These are phyloP conservation scores for Hemiscyllium ocellatum DNA, from an alignment of 2,113 vertebrate genomes.

Conservation along the genomic window DNA sequence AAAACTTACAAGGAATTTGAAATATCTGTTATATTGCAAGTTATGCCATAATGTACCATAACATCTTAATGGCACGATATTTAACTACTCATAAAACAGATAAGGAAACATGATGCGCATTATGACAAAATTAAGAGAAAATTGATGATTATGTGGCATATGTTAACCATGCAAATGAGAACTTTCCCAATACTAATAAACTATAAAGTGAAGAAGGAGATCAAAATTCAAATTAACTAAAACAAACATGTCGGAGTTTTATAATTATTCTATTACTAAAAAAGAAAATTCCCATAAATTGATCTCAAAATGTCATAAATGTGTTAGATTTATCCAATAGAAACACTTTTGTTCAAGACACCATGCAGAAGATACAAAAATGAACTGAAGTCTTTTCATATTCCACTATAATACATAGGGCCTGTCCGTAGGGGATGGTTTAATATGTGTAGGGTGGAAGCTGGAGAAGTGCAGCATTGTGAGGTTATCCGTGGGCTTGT, in stretches of 20 bases:
- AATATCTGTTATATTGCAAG: neutral
- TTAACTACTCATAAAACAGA: no score
- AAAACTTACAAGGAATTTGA: neutral
- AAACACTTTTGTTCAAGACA: neutral
- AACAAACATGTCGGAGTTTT: neutral
- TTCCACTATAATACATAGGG: no score
- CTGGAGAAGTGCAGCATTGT: no score
- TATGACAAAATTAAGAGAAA: neutral
- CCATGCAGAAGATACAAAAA: neutral
- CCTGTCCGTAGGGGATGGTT: no score
- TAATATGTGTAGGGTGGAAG: no score
- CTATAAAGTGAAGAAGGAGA: neutral
- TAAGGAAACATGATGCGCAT: neutral
- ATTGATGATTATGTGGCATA: neutral
- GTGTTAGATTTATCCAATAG: neutral
- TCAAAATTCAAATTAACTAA: neutral
- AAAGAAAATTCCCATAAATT: neutral
- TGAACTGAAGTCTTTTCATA: neutral
- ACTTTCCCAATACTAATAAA: neutral
- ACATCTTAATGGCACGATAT: no score
- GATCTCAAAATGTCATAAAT: neutral
- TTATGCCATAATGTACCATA: neutral
- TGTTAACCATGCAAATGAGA: neutral
- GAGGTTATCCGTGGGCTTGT: no score
- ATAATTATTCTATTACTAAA: neutral